Conservation (phyloP, 1,140 invertebrate genomes). For the Drosophila biarmipes region DNA sequence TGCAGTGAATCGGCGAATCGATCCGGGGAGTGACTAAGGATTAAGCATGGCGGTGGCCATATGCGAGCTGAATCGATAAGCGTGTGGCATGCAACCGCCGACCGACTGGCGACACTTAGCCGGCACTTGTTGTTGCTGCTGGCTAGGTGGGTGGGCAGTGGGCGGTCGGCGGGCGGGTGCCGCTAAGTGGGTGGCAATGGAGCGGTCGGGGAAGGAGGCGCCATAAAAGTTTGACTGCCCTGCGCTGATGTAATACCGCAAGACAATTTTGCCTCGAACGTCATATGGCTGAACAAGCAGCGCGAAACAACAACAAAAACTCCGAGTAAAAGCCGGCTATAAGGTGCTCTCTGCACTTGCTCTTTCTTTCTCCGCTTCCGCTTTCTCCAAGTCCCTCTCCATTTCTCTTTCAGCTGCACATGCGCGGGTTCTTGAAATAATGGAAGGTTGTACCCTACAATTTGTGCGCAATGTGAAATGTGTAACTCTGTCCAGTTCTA, state of each 20-base stretch:
- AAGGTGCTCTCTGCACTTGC: constrained; percentile 1
- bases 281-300: constrained; percentile 61
- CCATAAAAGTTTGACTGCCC: constrained; percentile 70
- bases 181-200: constrained; percentile 3
- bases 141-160: constrained; percentile 1
- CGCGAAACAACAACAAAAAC: constrained; percentile 47
- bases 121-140: constrained; percentile 55
- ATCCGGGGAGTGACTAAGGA: constrained; percentile 58
- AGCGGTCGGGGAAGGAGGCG: constrained; percentile 44
- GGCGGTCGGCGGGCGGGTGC: constrained; percentile 3
- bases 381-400: background rate
- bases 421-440: constrained; percentile 35
- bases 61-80: constrained; percentile 54
- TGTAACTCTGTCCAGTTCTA: background rate
- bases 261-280: constrained; percentile 71
- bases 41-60: constrained; percentile 20
- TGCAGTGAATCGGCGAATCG: constrained; percentile 6
- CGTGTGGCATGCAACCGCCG: constrained; percentile 49
- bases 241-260: constrained; percentile 80
- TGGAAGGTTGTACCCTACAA: constrained; percentile 30
- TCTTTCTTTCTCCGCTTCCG: constrained; percentile 1
- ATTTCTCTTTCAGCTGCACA: constrained; percentile 23
- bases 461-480: constrained; percentile 21
- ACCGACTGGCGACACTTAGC: constrained; percentile 60
- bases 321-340: constrained; percentile 63